A percentile compares a stretch with the other conserved stretches of the same genome.
Conservation (phyloP, 2,888 invertebrate species). For the Argyra leucocephala region DNA sequence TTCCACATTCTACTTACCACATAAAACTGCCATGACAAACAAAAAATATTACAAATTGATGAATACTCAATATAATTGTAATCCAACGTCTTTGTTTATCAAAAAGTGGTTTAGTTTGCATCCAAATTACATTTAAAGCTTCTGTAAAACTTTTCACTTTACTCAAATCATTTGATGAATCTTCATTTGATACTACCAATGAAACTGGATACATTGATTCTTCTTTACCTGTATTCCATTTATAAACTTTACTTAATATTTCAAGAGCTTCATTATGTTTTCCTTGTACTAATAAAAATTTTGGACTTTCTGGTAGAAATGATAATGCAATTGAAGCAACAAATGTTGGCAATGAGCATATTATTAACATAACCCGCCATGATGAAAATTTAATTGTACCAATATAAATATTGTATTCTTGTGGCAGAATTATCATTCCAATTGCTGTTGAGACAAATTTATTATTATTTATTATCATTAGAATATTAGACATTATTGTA, state of each 20-base stretch:
- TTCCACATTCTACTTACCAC: slow-evolving; percentile 17
- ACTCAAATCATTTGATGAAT: slow-evolving; percentile 13
- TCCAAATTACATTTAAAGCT: slow-evolving; percentile 17
- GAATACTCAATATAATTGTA: slow-evolving; percentile 17
- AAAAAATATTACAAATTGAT: slow-evolving; percentile 16
- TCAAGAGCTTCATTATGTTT: slow-evolving; percentile 18
- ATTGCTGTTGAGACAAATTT: slow-evolving; percentile 46
- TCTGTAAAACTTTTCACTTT: slow-evolving; percentile 13
- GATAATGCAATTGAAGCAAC: slow-evolving; percentile 51
- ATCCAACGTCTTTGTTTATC: slow-evolving; percentile 9
- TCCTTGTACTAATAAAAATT: slow-evolving; percentile 21
- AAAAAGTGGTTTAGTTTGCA: slow-evolving; percentile 20
- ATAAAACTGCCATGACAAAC: slow-evolving; percentile 21
- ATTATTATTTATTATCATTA: neutral
- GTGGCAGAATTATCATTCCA: slow-evolving; percentile 57
- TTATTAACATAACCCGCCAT: slow-evolving; percentile 53
- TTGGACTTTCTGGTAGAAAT: slow-evolving; percentile 44
- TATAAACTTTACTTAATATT: slow-evolving; percentile 49
- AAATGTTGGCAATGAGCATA: slow-evolving; percentile 51
- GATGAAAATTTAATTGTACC: slow-evolving; percentile 50
- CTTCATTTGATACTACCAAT: neutral
- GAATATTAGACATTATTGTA: no score
- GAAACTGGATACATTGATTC: slow-evolving; percentile 57
- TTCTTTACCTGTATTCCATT: slow-evolving; percentile 54
- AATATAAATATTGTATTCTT: slow-evolving; percentile 44